These are phyloP conservation scores for Nematolebias whitei DNA, from an alignment of 2,113 vertebrate genomes.

Conservation along the genomic window DNA sequence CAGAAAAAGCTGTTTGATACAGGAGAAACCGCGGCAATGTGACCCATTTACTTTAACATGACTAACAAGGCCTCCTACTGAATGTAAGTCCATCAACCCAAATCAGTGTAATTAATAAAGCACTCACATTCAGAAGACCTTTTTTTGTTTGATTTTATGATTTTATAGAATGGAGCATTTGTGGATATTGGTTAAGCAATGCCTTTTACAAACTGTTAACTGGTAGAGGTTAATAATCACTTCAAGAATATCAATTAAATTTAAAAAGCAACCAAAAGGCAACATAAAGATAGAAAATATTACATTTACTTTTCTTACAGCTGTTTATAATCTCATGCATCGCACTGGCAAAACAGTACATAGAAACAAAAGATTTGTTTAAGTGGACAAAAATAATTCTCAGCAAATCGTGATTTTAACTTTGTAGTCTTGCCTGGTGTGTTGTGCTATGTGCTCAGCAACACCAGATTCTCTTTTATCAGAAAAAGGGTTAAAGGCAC, in stretches of 20 bases:
- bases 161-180: neutral
- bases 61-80: constrained; percentile 5
- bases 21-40: constrained; percentile 7
- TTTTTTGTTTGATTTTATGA: neutral
- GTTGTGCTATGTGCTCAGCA: constrained; percentile 43
- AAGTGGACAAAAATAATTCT: constrained; percentile 24
- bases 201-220: constrained; percentile 11
- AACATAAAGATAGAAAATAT: constrained; percentile 21
- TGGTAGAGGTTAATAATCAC: constrained; percentile 13
- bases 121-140: neutral
- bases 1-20: constrained; percentile 27
- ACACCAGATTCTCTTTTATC: constrained; percentile 39
- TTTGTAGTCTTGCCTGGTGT: constrained; percentile 58
- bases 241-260: constrained; percentile 3
- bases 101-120: neutral
- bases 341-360: constrained; percentile 26
- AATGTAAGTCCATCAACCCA: neutral
- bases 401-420: constrained; percentile 52
- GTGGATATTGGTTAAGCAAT: constrained; percentile 7
- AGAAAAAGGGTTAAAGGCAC: constrained; percentile 50
- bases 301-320: neutral
- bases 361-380: constrained; percentile 35
- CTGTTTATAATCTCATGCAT: constrained; percentile 21
- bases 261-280: neutral
- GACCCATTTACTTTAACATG: constrained; percentile 16